These are phyloP conservation scores for Myiotriccus ornatus DNA, from an alignment of 2,797 vertebrate genomes.

Conservation along the genomic window DNA sequence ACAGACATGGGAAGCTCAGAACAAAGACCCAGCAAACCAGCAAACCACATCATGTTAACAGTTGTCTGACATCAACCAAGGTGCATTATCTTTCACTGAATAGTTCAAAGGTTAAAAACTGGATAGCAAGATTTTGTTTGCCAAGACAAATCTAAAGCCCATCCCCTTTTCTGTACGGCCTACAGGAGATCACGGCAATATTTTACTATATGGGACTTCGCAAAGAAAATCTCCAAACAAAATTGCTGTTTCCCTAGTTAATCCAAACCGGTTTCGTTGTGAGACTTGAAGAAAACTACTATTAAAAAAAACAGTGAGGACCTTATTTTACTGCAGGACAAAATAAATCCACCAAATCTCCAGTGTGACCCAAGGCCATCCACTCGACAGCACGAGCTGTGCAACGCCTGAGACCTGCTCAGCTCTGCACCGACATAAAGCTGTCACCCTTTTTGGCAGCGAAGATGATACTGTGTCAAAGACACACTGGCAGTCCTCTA, in stretches of 20 bases:
- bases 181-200: neutral
- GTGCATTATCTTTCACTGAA: neutral
- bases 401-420: neutral
- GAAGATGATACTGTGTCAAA: neutral
- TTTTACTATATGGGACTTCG: constrained; percentile 16
- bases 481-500: neutral
- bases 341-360: neutral
- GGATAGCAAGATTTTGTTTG: neutral
- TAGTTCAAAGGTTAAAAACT: constrained; percentile 37
- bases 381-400: neutral
- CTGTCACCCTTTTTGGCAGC: neutral
- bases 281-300: neutral
- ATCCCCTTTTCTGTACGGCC: neutral
- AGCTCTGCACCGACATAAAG: neutral
- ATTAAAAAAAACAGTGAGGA: neutral
- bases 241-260: constrained; percentile 25
- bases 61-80: neutral
- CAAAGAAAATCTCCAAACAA: constrained; percentile 22
- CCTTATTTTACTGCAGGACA: neutral
- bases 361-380: neutral
- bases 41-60: neutral
- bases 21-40: neutral
- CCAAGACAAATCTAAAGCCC: neutral
- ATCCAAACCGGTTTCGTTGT: neutral
- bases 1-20: neutral